Evolutionary conservation across 2,888 invertebrate species (phyloP).

Genomic region (Phyto melanocephala): DNA sequence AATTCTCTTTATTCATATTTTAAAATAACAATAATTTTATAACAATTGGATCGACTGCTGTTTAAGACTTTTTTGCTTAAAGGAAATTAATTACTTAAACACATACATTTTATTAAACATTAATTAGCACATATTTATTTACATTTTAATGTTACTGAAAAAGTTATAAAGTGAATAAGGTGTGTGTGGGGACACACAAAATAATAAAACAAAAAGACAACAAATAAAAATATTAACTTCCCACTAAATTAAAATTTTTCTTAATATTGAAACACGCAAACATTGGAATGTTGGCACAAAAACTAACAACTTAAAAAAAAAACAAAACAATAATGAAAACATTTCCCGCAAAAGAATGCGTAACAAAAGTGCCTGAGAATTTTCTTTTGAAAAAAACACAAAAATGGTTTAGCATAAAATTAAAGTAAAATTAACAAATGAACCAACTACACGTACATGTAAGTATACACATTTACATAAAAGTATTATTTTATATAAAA

Average conservation of each 20-base stretch:
- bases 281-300: constrained; percentile 56
- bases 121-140: constrained; percentile 34
- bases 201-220: not conserved
- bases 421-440: not conserved
- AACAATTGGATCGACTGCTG: no score
- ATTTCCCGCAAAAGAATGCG: constrained; percentile 56
- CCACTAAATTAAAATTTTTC: constrained; percentile 32
- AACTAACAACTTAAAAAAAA: not conserved
- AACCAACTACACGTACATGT: not conserved
- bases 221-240: not conserved
- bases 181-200: not conserved
- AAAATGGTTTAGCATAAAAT: constrained; percentile 22
- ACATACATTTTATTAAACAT: not conserved
- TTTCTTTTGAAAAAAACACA: not conserved
- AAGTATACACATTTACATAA: no score
- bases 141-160: no score
- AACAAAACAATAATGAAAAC: constrained; percentile 23
- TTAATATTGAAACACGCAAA: constrained; percentile 49
- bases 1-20: not conserved
- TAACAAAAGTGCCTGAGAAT: constrained; percentile 54
- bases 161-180: no score
- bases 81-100: not conserved
- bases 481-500: no score
- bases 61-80: no score
- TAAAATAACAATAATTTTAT: not conserved